Evolutionary conservation across 2,113 vertebrate genomes (phyloP).

Genomic region (Patagioenas fasciata): DNA sequence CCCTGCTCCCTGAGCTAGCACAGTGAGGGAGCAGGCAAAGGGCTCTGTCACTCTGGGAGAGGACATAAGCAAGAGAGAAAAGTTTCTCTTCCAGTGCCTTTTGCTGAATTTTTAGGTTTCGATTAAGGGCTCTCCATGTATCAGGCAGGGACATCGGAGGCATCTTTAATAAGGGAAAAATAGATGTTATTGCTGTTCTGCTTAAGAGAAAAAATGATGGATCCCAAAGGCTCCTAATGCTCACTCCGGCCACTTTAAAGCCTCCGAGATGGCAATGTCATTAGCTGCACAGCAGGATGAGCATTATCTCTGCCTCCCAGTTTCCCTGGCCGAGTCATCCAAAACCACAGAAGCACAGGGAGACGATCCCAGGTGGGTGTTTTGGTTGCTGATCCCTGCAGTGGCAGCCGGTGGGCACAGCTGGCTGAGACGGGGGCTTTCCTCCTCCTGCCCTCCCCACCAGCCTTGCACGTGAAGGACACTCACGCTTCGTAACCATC

Average conservation of each 20-base stretch:
- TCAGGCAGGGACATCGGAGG: not conserved
- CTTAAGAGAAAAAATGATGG: not conserved
- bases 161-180: not conserved
- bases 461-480: not conserved
- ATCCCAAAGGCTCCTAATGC: not conserved
- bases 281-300: not conserved
- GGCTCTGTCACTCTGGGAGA: not conserved
- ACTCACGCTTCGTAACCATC: not conserved
- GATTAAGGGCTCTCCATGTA: not conserved
- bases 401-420: not conserved
- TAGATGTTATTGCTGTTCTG: not conserved
- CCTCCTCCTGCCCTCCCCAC: rapidly evolving
- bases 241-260: not conserved
- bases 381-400: not conserved
- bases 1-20: rapidly evolving
- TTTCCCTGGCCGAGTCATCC: not conserved
- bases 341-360: not conserved
- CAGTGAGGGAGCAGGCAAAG: rapidly evolving
- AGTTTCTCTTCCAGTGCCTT: not conserved
- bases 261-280: not conserved
- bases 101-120: not conserved
- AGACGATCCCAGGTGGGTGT: not conserved
- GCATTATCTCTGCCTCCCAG: not conserved
- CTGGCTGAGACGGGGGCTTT: rapidly evolving
- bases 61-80: not conserved